Percentiles rank a stretch among this genome's conserved stretches.
phyloP scores from a whole-genome alignment of 1,140 invertebrate genomes.

The Panagrolaimus sp. region DNA sequence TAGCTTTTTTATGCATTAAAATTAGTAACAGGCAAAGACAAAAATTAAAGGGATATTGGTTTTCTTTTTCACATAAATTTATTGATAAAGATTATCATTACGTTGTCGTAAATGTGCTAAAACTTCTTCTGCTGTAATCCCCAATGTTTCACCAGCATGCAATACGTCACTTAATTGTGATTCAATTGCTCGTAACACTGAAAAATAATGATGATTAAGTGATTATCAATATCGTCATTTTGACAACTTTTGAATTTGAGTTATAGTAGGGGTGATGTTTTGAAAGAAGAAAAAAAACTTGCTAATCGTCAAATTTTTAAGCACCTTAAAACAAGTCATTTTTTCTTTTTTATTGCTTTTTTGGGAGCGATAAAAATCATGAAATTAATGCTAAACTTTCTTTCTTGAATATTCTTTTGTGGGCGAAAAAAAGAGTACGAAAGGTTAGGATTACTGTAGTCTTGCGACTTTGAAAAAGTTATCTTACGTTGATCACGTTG shows the following conservation, averaged over 20 bases:
- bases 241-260: not conserved
- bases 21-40: too few species aligned
- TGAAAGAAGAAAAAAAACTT: not conserved
- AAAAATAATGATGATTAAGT: slow-evolving; percentile 1
- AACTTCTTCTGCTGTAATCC: slow-evolving; percentile 35
- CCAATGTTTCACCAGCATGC: slow-evolving; percentile 36
- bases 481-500: slow-evolving; percentile 26
- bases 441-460: not conserved
- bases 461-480: not conserved
- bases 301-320: not conserved
- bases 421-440: not conserved
- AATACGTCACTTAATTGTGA: slow-evolving; percentile 34
- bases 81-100: slow-evolving; percentile 19
- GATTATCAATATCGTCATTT: not conserved
- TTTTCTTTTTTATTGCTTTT: not conserved
- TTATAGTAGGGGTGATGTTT: not conserved
- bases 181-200: slow-evolving; percentile 44
- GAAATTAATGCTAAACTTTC: not conserved
- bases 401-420: slow-evolving; percentile 13
- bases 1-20: too few species aligned
- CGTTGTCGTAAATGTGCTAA: slow-evolving; percentile 30
- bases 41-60: too few species aligned
- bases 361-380: not conserved
- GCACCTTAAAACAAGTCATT: not conserved
- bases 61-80: too few species aligned